Evolutionary conservation across 2,888 invertebrate genomes (phyloP), one percentile per base, ranked within the genome.

Genomic region (Drosophila glabriapex): DNA sequence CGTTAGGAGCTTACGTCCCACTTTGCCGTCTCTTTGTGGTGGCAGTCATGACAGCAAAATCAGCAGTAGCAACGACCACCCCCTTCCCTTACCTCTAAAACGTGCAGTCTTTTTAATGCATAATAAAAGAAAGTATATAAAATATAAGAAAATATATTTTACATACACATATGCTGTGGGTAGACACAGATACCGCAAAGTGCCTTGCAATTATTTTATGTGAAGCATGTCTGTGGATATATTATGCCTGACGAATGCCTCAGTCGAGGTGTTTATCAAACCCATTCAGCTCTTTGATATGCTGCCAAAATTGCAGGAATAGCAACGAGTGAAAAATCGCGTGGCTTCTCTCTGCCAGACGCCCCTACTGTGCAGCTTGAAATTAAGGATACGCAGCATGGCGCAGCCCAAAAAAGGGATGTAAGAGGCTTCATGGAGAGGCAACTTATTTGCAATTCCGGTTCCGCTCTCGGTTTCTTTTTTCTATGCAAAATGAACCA

Each of bases 221-320:
- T 31, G 10, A 67, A 61, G 63, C 60, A 68, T 61, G 65, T 64
- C 16, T 9, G 9, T 2, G 25, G 22, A 35, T 49, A 41, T 60
- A 68, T 68, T 80, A 65, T 73, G 52, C 73, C 60, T 68, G 68
- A 37, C n/a, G 29, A 46, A 46, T 31, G 39, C 33, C 35, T 16
- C 58, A 31, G 56, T 28, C 43, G 29, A 79, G 75, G 72, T 76
- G 82, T 78, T 80, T 73, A 78, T 78, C 76, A 78, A 85, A 76
- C 80, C 62, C 54, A 75, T 75, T 85, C 60, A 76, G 68, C 54
- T 70, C 71, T 80, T 73, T 80, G 80, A 81, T 74, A 67, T 74
- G 66, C 64, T 43, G 56, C 59, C 59, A 59, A 72, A 59, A 56
- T 60, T 53, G 37, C 33, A n/a, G 33, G 31, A 52, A 63, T 25